phyloP scores from a whole-genome alignment of 2,888 invertebrate genomes.

The Leucozona laternaria region DNA sequence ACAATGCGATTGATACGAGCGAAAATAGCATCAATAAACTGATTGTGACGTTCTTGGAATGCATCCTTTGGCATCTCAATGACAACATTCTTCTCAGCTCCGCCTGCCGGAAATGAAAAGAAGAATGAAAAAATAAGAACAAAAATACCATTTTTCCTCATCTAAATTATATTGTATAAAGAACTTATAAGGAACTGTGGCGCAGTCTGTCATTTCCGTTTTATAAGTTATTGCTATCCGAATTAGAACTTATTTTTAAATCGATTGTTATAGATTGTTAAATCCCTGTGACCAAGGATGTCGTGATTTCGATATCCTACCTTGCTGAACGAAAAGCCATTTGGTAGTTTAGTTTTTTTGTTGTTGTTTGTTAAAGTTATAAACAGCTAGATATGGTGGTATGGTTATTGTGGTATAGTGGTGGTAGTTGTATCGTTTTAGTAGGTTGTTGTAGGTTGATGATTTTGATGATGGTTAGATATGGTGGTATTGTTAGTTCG shows the following conservation, averaged over 20 bases:
- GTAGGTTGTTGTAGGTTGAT: constrained; percentile 16
- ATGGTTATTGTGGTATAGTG: constrained; percentile 15
- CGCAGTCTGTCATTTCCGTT: constrained; percentile 3
- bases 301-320: constrained; percentile 25
- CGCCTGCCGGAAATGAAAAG: constrained; percentile 55
- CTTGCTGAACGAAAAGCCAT: constrained; percentile 53
- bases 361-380: not conserved
- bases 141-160: constrained; percentile 4
- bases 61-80: constrained; percentile 82
- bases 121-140: constrained; percentile 23
- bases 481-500: constrained; percentile 54
- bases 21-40: constrained; percentile 92
- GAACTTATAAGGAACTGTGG: not conserved
- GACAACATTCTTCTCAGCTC: constrained; percentile 80
- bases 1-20: constrained; percentile 92
- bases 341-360: not conserved
- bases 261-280: constrained; percentile 18
- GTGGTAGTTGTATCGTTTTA: constrained; percentile 33
- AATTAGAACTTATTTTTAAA: constrained; percentile 32
- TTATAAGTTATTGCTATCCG: constrained; percentile 17
- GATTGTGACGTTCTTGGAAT: constrained; percentile 92
- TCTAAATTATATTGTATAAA: not conserved
- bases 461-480: constrained; percentile 34
- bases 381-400: not conserved
- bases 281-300: constrained; percentile 11